Percentiles rank a stretch among this genome's conserved stretches.
Evolutionary conservation across 2,113 vertebrate genomes (phyloP).

Genomic region (Ciconia stormi): DNA sequence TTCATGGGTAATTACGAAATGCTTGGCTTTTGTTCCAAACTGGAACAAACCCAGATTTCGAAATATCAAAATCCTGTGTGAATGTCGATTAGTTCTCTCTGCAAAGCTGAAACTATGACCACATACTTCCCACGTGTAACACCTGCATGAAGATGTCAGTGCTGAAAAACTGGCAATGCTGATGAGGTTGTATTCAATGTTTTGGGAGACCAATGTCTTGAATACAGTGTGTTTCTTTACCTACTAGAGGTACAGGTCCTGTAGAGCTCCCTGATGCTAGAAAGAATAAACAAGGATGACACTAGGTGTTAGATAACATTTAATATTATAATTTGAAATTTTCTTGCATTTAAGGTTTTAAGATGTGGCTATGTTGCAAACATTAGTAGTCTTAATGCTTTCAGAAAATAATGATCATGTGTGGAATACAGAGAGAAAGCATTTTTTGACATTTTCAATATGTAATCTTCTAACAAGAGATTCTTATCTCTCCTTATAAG

Average conservation of each 20-base stretch:
- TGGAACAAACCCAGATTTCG: neutral
- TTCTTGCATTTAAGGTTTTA: neutral
- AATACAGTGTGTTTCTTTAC: neutral
- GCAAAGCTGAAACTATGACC: slow-evolving; percentile 21
- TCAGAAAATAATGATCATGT: neutral
- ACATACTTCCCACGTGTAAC: neutral
- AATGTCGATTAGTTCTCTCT: neutral
- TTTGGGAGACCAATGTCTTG: neutral
- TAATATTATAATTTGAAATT: neutral
- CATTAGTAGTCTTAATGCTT: neutral
- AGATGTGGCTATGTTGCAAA: neutral
- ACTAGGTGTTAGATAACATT: neutral
- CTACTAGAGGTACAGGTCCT: neutral
- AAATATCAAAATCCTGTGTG: slow-evolving; percentile 5
- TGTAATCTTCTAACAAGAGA: neutral
- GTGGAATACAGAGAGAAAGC: neutral
- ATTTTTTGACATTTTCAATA: neutral
- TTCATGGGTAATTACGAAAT: neutral
- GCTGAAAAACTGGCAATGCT: neutral
- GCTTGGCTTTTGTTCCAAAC: neutral
- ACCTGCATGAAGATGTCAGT: neutral
- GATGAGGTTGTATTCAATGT: neutral
- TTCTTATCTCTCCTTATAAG: neutral
- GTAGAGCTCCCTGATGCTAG: neutral
- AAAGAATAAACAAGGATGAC: neutral